Conservation (phyloP, 2,888 invertebrate genomes). For the Thereva unica region DNA sequence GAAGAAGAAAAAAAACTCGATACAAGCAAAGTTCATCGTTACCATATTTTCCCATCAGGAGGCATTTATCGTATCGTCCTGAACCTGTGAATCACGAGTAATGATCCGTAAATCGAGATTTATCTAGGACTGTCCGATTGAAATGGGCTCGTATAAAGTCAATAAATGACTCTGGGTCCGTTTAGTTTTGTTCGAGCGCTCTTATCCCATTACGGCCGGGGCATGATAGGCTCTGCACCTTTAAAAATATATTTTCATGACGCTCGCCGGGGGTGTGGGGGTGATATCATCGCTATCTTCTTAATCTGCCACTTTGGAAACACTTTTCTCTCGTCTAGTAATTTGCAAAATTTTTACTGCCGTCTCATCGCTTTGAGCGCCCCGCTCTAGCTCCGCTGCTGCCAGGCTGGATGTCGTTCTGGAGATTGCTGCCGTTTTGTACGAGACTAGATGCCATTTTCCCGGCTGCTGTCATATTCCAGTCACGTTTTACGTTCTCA, state of each 20-base stretch:
- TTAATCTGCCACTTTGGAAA: too few species aligned
- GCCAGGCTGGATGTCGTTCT: too few species aligned
- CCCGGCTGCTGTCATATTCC: conserved; percentile 20
- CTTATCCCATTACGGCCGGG: too few species aligned
- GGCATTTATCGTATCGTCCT: conserved; percentile 34
- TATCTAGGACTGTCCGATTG: conserved; percentile 34
- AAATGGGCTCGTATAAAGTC: conserved; percentile 26
- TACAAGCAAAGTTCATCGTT: conserved; percentile 31
- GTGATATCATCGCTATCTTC: too few species aligned
- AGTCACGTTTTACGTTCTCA: conserved; percentile 34
- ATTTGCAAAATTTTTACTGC: too few species aligned
- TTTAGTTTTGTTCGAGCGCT: conserved; percentile 10
- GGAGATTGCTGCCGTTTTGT: too few species aligned
- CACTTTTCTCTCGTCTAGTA: too few species aligned
- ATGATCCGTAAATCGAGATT: conserved; percentile 42
- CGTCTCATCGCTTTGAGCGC: too few species aligned
- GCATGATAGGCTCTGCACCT: too few species aligned
- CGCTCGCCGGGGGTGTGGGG: too few species aligned
- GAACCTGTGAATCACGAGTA: conserved; percentile 40
- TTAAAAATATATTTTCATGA: too few species aligned
- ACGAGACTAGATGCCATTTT: not conserved
- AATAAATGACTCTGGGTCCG: conserved; percentile 12
- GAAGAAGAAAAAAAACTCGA: conserved; percentile 15
- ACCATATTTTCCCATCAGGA: conserved; percentile 38
- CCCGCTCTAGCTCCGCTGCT: too few species aligned